phyloP scores from a whole-genome alignment of 2,888 invertebrate species.

The Amiota communis region DNA sequence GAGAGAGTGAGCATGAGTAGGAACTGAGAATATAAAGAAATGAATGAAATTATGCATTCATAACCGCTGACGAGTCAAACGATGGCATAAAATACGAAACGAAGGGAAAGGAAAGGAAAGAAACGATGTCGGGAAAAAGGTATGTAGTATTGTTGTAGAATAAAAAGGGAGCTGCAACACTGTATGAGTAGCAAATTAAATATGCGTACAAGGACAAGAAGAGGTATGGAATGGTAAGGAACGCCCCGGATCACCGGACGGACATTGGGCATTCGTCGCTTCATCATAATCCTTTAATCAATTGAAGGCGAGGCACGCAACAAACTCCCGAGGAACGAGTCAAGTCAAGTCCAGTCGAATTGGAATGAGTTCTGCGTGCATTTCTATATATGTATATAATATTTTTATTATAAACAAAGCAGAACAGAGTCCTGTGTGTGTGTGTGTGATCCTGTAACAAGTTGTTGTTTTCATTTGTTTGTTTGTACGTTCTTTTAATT shows the following conservation, averaged over 20 bases:
- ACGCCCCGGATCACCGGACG: not conserved
- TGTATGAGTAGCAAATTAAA: not conserved
- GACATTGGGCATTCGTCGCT: constrained; percentile 30
- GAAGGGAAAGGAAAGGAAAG: not conserved
- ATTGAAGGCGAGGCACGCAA: constrained; percentile 43
- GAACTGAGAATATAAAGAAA: constrained; percentile 42
- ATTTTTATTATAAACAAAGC: not conserved
- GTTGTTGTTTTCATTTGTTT: constrained; percentile 57
- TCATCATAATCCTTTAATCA: constrained; percentile 53
- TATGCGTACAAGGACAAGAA: not conserved
- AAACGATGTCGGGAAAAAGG: not conserved
- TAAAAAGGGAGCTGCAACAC: not conserved
- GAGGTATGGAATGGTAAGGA: not conserved
- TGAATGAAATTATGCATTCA: constrained; percentile 63
- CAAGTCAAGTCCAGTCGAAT: too few relatives aligned
- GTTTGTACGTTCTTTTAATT: constrained; percentile 53
- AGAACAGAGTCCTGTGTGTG: not conserved
- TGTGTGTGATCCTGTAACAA: constrained; percentile 42
- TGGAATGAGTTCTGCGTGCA: too few relatives aligned
- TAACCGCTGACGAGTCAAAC: constrained; percentile 50
- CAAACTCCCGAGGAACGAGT: not conserved
- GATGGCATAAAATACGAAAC: not conserved
- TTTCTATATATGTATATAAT: too few relatives aligned
- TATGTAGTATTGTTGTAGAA: not conserved
- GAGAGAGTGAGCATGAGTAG: constrained; percentile 1